Percentiles rank a stretch among this genome's conserved stretches.
Evolutionary conservation across 2,888 invertebrate species (phyloP).

Genomic region (Homarus gammarus): DNA sequence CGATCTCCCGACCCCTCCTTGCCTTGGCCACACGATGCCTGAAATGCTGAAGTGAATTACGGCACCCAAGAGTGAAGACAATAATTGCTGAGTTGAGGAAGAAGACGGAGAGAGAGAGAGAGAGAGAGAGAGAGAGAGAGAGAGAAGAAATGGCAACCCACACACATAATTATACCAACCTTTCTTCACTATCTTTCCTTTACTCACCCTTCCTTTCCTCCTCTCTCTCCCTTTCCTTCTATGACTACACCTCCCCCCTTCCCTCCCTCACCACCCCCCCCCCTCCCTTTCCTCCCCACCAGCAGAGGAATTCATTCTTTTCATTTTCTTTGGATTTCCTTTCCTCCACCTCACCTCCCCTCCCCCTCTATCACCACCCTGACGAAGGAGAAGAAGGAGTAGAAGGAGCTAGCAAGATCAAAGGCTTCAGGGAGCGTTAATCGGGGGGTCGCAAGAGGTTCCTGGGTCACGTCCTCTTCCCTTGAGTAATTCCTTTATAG

Average conservation of each 20-base stretch:
- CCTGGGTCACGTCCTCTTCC: conserved; percentile 38
- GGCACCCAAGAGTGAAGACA: background rate
- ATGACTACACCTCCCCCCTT: background rate
- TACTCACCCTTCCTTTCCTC: too few relatives aligned
- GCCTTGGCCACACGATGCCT: too few relatives aligned
- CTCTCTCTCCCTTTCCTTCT: background rate
- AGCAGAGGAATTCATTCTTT: conserved; percentile 22
- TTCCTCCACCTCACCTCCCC: too few relatives aligned
- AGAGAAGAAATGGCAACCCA: too few relatives aligned
- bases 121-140: background rate
- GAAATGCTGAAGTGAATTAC: background rate
- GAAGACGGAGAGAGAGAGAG: background rate
- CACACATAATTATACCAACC: too few relatives aligned
- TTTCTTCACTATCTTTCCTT: too few relatives aligned
- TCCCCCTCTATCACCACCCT: too few relatives aligned
- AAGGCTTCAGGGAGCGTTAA: conserved; percentile 46
- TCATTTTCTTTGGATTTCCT: conserved; percentile 22
- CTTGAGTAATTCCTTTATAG: conserved; percentile 42
- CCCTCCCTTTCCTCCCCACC: background rate
- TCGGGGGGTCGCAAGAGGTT: conserved; percentile 35
- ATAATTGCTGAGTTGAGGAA: background rate
- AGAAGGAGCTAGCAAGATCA: conserved; percentile 32
- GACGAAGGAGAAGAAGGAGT: too few relatives aligned
- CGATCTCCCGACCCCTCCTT: background rate
- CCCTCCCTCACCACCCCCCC: background rate